Base-by-base conservation (phyloP, 2,113 vertebrate genomes). In the Pteropus alecto region DNA sequence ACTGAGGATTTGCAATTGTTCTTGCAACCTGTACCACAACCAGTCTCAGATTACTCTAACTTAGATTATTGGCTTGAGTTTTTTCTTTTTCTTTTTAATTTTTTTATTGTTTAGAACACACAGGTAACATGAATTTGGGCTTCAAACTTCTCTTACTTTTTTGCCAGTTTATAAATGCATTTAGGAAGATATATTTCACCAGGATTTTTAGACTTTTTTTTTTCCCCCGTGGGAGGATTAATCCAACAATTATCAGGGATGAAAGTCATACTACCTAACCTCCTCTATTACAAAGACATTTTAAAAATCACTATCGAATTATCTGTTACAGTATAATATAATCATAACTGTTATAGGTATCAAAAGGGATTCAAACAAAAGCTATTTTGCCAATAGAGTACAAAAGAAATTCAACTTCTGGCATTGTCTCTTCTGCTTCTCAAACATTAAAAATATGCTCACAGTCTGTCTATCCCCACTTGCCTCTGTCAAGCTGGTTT, bases 401-500 rank as follows among this genome's bases (percentile, higher is more conserved):
- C 3, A 7, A 51, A 84, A 92, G 95, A 94, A 86, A 96, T 65
- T 87, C 73, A 70, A 86, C 94, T 95, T 73, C 89, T 97, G 97
- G 94, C 94, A 24, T 94, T 94, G 77, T 89, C 86, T 95, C 65
- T 63, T n/a, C 71, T 61, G 8, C 91, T 78, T 93, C 88, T 88
- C 96, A 46, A 93, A 89, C 94, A 89, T 82, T 92, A 73, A 92
- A 95, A 94, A 94, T 88, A 88, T 73, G 82, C 82, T 97, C 96
- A 79, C 96, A 95, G 89, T 68, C 96, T 97, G 96, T 95, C 96
- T 96, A n/a, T 38, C 58, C 79, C 67, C 43, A 83, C 67, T 77
- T 41, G 82, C 61, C 3, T 91, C 92, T 95, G 92, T 89, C 97
- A 97, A 97, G 96, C 96, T 97, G 97, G 67, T 94, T 90, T 88